Conservation (phyloP, 2,797 vertebrate genomes). For the Silurus lanzhouensis region DNA sequence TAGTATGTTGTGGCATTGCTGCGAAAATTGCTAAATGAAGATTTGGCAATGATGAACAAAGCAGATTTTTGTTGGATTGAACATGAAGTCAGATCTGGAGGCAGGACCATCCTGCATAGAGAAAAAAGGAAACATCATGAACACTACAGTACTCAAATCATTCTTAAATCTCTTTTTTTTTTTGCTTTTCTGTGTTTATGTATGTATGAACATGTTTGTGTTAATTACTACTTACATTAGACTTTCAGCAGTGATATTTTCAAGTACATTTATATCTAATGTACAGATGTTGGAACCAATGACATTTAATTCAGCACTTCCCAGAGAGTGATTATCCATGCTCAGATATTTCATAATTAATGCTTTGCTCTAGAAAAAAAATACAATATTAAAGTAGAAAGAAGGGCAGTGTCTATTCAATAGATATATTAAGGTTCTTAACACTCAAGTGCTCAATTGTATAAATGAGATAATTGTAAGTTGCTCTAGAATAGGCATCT, state of each 20-base stretch:
- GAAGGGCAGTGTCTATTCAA: too few relatives aligned
- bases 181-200: background rate
- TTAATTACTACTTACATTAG: conserved; percentile 38
- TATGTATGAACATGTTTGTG: background rate
- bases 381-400: too few relatives aligned
- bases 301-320: conserved; percentile 30
- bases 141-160: background rate
- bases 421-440: too few relatives aligned
- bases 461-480: too few relatives aligned
- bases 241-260: conserved; percentile 57
- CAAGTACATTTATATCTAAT: conserved; percentile 57
- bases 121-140: too few relatives aligned
- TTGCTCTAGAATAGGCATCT: too few relatives aligned
- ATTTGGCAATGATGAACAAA: conserved; percentile 61
- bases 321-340: conserved; percentile 54
- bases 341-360: conserved; percentile 66
- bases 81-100: conserved; percentile 62
- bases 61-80: conserved; percentile 63
- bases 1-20: conserved; percentile 37
- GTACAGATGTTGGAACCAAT: too few relatives aligned
- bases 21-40: conserved; percentile 53
- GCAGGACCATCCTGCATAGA: background rate
- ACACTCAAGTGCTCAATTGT: too few relatives aligned
- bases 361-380: conserved; percentile 58
- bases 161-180: background rate